Conservation (phyloP, 2,888 invertebrate genomes). For the Pemphredon lugubris region DNA sequence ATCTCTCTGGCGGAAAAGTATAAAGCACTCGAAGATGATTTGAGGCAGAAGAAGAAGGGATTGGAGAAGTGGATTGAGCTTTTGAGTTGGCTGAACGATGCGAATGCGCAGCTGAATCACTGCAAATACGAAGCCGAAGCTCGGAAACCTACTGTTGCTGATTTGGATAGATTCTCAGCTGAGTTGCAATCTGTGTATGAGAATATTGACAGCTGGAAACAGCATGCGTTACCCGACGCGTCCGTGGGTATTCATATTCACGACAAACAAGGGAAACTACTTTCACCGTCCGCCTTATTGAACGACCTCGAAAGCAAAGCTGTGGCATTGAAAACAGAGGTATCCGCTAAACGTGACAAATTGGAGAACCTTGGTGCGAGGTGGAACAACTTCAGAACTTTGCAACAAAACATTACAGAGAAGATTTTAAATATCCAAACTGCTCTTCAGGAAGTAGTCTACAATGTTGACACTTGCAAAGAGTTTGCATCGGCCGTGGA, state of each 20-base stretch:
- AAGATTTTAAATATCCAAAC: conserved; percentile 85
- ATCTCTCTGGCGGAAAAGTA: conserved; percentile 89
- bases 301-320: conserved; percentile 88
- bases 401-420: conserved; percentile 87
- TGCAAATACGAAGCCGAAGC: conserved; percentile 91
- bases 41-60: conserved; percentile 88
- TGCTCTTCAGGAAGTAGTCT: conserved; percentile 83
- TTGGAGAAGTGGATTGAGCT: conserved; percentile 93
- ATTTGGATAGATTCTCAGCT: conserved; percentile 86
- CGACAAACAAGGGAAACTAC: conserved; percentile 87
- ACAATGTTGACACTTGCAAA: conserved; percentile 81
- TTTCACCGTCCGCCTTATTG: conserved; percentile 88
- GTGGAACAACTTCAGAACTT: conserved; percentile 89
- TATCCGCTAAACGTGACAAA: conserved; percentile 86
- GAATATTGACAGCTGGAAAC: conserved; percentile 88
- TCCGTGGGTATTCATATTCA: conserved; percentile 86
- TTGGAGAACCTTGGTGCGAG: conserved; percentile 88
- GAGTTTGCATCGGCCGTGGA: conserved; percentile 82
- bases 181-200: conserved; percentile 87
- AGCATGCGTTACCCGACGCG: conserved; percentile 86
- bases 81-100: conserved; percentile 90
- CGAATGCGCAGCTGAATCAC: conserved; percentile 89
- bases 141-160: conserved; percentile 87
- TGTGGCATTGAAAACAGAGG: conserved; percentile 85
- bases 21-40: conserved; percentile 88